Conservation (phyloP, 2,888 invertebrate species). For the Conistra vaccinii region DNA sequence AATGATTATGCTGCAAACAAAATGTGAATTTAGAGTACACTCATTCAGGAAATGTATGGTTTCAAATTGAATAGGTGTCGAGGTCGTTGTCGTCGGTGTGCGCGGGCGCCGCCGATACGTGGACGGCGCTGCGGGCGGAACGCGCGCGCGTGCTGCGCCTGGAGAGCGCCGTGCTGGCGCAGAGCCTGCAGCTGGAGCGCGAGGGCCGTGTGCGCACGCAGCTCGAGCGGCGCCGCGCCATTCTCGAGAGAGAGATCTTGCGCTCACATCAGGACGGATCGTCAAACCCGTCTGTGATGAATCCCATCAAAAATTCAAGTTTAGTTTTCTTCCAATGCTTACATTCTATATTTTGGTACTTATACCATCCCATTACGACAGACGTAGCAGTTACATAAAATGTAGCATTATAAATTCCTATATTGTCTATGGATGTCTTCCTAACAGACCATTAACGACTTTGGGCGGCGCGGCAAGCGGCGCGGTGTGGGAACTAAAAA, state of each 20-base stretch:
- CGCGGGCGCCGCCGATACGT: conserved; percentile 81
- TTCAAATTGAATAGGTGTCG: conserved; percentile 73
- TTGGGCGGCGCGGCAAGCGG: too few species aligned
- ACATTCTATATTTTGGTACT: too few species aligned
- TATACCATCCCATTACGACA: background rate
- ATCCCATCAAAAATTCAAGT: conserved; percentile 71
- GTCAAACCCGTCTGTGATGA: conserved; percentile 58
- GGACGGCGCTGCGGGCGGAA: conserved; percentile 84
- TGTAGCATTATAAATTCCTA: background rate
- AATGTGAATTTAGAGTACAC: too few species aligned
- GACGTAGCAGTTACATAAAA: background rate
- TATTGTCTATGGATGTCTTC: too few species aligned
- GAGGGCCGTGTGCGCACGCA: conserved; percentile 84
- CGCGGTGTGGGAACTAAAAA: too few species aligned
- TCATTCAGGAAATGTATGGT: background rate
- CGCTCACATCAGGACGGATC: conserved; percentile 69
- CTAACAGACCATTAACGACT: too few species aligned
- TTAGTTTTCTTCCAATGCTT: conserved; percentile 67
- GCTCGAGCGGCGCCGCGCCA: conserved; percentile 81
- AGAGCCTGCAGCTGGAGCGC: conserved; percentile 82
- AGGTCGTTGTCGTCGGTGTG: conserved; percentile 82
- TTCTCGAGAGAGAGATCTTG: conserved; percentile 81
- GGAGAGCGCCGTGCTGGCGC: conserved; percentile 84
- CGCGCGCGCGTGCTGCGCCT: conserved; percentile 82
- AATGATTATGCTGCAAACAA: too few species aligned